These are phyloP conservation scores for Epirrita christyi DNA, from an alignment of 2,888 invertebrate species.

Conservation along the genomic window DNA sequence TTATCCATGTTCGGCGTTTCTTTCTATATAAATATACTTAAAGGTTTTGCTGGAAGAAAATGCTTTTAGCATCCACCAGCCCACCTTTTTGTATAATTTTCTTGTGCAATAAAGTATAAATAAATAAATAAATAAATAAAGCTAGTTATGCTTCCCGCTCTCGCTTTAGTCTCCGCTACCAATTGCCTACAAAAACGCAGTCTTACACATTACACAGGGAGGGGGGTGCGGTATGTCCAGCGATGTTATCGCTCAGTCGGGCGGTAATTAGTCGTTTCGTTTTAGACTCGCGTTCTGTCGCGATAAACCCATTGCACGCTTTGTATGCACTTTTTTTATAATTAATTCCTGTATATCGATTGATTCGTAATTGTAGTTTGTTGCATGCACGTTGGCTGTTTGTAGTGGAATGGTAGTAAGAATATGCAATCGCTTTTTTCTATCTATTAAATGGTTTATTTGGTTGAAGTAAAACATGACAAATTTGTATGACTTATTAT, in stretches of 20 bases:
- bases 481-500: too few species aligned
- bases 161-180: too few species aligned
- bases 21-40: too few species aligned
- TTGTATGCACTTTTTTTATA: constrained; percentile 70
- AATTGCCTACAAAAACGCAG: too few species aligned
- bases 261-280: constrained; percentile 77
- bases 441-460: constrained; percentile 26
- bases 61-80: too few species aligned
- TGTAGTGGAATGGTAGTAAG: constrained; percentile 27
- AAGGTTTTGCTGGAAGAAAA: too few species aligned
- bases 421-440: constrained; percentile 18
- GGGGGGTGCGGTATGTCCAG: neutral
- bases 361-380: constrained; percentile 54
- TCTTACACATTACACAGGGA: too few species aligned
- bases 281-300: constrained; percentile 66
- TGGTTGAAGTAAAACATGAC: neutral
- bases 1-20: too few species aligned
- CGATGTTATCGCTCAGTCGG: constrained; percentile 66
- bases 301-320: constrained; percentile 66
- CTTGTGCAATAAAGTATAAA: too few species aligned
- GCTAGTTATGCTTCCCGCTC: too few species aligned
- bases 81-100: too few species aligned
- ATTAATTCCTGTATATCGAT: constrained; percentile 71
- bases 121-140: too few species aligned
- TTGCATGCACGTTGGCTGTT: constrained; percentile 28